Percentiles rank a stretch among this genome's conserved stretches.
phyloP scores from a whole-genome alignment of 2,797 vertebrate species.

The Hypotaenidia okinawae region DNA sequence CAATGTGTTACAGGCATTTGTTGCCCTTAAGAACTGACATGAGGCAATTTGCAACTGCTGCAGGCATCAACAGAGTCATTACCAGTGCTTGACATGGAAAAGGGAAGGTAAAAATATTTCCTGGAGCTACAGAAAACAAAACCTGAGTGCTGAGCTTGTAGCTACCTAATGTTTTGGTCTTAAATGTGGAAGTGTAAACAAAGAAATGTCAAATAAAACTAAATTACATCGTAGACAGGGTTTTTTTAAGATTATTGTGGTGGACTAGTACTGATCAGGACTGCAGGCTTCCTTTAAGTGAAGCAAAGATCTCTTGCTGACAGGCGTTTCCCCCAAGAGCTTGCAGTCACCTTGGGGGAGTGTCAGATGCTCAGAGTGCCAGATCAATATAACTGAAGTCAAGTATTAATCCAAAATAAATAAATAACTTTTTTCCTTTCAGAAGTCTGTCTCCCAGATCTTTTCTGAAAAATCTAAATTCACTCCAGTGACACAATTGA shows the following conservation, averaged over 20 bases:
- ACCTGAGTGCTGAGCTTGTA: not conserved
- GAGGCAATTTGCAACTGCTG: not conserved
- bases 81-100: not conserved
- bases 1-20: not conserved
- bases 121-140: not conserved
- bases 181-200: not conserved
- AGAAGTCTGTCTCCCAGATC: accelerated
- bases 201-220: not conserved
- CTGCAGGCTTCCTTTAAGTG: not conserved
- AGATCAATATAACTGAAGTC: not conserved
- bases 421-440: not conserved
- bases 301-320: not conserved
- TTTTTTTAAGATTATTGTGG: not conserved
- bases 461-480: not conserved
- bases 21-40: not conserved
- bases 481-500: not conserved
- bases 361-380: not conserved
- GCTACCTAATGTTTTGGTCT: not conserved
- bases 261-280: not conserved
- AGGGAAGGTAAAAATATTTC: not conserved
- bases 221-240: too few species aligned
- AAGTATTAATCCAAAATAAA: not conserved
- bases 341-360: not conserved
- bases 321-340: not conserved
- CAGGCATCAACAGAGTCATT: not conserved